Base-by-base conservation (phyloP, 2,888 invertebrate species). In the Mythimna albipuncta region DNA sequence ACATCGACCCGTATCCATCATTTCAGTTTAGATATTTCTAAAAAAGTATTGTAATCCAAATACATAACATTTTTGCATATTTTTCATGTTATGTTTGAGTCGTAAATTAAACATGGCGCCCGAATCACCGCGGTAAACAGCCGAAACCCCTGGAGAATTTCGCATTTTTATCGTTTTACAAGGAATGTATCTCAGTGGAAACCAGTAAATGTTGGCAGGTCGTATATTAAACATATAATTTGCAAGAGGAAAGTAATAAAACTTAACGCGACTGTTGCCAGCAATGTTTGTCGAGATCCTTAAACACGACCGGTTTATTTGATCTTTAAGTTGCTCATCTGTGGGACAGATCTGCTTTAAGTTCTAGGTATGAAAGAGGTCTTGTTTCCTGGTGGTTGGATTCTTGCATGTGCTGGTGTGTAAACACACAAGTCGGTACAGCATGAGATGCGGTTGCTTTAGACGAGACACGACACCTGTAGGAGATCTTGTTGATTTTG, bases 231-330 rank as follows among this genome's bases (percentile, higher is more conserved):
- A 91, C 90, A 89, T 92, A 93, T 93, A 94, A 94, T 94, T 94
- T 93, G 93, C 92, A 93, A 92, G 91, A 91, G 90, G 92, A 92
- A 94, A 94, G 94, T 93, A 93, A 94, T 95, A 94, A 95, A 95
- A 95, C 94, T 95, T 95, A 93, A 95, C 93, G 93, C 92, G 93
- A 89, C 90, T 90, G 91, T 90, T 87, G 32, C 92, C 88, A 87
- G 88, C 92, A 90, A 89, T 94, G 94, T 95, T 94, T 93, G 94
- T 92, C 91, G 92, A 93, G 93, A 93, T 94, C 92, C 89, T 90
- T 90, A 90, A 90, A 90, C 88, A 87, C 82, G 87, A 88, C 93
- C 93, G 92, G 88, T 77, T 82, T 82, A 82, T 86, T 88, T 92
- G 91, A 85, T 89, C 86, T 80, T 79, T 85, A 78, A 73, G 69